Evolutionary conservation across 2,797 vertebrate genomes (phyloP).

Genomic region (Pterois miles): DNA sequence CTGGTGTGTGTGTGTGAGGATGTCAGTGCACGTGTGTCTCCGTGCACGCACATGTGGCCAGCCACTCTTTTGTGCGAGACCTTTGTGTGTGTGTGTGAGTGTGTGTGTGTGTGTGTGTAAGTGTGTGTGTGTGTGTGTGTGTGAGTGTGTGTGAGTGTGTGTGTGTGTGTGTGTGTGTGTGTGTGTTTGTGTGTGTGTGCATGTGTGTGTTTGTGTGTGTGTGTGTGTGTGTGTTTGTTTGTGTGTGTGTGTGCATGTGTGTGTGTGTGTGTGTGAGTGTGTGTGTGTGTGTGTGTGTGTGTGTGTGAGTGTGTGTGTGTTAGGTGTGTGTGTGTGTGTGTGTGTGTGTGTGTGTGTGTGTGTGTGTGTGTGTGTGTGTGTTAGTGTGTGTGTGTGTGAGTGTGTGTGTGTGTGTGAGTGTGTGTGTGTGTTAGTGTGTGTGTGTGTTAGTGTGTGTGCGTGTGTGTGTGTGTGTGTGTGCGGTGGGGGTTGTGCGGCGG

Average conservation of each 20-base stretch:
- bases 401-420: constrained; percentile 53
- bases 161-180: constrained; percentile 54
- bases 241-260: constrained; percentile 57
- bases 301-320: constrained; percentile 51
- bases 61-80: constrained; percentile 63
- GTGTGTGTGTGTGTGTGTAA: constrained; percentile 55
- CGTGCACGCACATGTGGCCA: constrained; percentile 41
- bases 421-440: constrained; percentile 54
- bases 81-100: constrained; percentile 52
- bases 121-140: constrained; percentile 59
- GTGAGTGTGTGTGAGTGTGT: constrained; percentile 53
- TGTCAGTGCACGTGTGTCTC: constrained; percentile 41
- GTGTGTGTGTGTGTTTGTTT: constrained; percentile 53
- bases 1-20: constrained; percentile 3
- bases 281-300: constrained; percentile 25
- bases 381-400: constrained; percentile 54
- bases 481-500: constrained; percentile 83
- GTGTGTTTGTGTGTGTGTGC: constrained; percentile 56
- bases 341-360: constrained; percentile 59
- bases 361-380: constrained; percentile 54
- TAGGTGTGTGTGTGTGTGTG: constrained; percentile 54
- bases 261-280: too few species aligned
- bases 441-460: constrained; percentile 57
- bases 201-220: too few species aligned
- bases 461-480: constrained; percentile 58